phyloP scores from a whole-genome alignment of 2,113 vertebrate genomes.

The Apodemus speciosus region DNA sequence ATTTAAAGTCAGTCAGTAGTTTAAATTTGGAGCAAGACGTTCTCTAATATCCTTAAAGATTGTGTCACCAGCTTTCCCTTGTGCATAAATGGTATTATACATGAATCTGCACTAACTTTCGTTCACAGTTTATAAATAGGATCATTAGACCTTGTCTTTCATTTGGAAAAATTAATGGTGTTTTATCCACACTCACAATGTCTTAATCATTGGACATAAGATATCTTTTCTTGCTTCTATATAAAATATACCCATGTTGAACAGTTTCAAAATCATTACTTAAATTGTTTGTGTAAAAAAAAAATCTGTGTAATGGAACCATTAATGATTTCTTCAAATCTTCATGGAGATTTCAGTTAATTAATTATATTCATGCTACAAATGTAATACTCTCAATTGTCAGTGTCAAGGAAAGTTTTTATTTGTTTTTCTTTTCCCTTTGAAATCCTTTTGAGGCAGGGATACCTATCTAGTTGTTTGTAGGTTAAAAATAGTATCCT shows the following conservation, averaged over 20 bases:
- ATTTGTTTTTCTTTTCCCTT: constrained; percentile 47
- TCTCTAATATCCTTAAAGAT: constrained; percentile 40
- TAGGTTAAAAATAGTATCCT: constrained; percentile 49
- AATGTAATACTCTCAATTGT: constrained; percentile 69
- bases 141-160: constrained; percentile 45
- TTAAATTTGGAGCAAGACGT: constrained; percentile 57
- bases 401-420: constrained; percentile 74
- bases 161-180: constrained; percentile 54
- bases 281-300: not conserved
- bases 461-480: constrained; percentile 49
- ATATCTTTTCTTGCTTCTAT: not conserved
- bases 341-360: constrained; percentile 78
- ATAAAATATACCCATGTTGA: constrained; percentile 40
- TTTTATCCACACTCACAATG: not conserved
- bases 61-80: constrained; percentile 10
- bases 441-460: constrained; percentile 42
- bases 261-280: constrained; percentile 61
- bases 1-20: constrained; percentile 30
- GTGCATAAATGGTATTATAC: not conserved
- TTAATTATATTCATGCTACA: constrained; percentile 75
- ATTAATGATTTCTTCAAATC: constrained; percentile 53
- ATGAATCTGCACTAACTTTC: constrained; percentile 32
- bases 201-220: not conserved
- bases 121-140: constrained; percentile 54
- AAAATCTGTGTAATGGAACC: not conserved